phyloP scores from a whole-genome alignment of 2,888 invertebrate genomes.

The Dynastes maya region DNA sequence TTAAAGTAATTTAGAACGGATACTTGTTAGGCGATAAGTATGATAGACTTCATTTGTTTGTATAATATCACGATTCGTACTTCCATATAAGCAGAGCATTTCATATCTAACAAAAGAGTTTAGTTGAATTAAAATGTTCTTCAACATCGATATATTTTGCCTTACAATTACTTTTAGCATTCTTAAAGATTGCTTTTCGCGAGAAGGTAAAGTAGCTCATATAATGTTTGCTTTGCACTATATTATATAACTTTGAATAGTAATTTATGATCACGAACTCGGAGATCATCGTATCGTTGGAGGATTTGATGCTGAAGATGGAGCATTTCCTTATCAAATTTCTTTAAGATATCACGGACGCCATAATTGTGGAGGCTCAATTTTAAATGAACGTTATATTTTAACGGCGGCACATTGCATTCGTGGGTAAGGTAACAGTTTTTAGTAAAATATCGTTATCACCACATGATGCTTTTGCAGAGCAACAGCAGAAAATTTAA shows the following conservation, averaged over 20 bases:
- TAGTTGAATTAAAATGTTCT: too few relatives aligned
- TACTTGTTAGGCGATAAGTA: conserved; percentile 16
- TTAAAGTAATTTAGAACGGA: conserved; percentile 21
- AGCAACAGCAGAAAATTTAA: conserved; percentile 59
- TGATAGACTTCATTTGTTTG: conserved; percentile 27
- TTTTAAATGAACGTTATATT: conserved; percentile 45
- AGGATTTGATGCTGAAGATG: conserved; percentile 50
- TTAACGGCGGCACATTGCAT: conserved; percentile 52
- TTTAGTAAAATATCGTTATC: too few relatives aligned
- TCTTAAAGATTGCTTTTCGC: conserved; percentile 5
- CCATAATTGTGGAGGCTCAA: conserved; percentile 52
- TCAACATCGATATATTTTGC: background rate
- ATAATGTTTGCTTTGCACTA: background rate
- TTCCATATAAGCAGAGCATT: conserved; percentile 10
- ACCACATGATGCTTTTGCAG: conserved; percentile 42
- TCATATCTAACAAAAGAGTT: background rate
- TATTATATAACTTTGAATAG: too few relatives aligned
- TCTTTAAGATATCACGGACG: conserved; percentile 45
- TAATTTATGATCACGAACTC: background rate
- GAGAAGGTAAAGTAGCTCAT: conserved; percentile 8
- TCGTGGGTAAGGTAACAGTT: conserved; percentile 28
- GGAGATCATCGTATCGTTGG: conserved; percentile 49
- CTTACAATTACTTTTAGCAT: background rate
- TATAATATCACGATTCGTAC: background rate
- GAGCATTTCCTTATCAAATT: conserved; percentile 53